A percentile compares a stretch with the other conserved stretches of the same genome.
Conservation (phyloP, 2,888 invertebrate genomes). For the Pristionchus entomophagus region DNA sequence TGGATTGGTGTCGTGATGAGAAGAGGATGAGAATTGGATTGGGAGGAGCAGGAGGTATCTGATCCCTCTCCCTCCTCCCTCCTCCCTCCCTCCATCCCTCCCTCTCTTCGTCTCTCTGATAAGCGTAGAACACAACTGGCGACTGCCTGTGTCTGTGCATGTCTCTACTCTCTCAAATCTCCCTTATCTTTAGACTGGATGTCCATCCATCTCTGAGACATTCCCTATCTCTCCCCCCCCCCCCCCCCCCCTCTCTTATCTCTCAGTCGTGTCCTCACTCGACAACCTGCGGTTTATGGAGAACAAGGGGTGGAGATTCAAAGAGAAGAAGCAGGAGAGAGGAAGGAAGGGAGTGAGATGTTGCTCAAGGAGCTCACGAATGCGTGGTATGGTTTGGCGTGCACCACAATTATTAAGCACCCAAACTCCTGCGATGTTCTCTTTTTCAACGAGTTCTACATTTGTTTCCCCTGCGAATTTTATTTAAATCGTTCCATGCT, state of each 20-base stretch:
- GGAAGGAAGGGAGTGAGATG: background rate
- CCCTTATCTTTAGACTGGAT: background rate
- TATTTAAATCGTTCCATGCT: too few relatives aligned
- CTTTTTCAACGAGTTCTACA: too few relatives aligned
- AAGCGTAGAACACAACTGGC: slow-evolving; percentile 47
- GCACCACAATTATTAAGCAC: too few relatives aligned
- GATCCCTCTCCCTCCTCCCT: background rate
- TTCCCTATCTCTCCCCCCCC: too few relatives aligned
- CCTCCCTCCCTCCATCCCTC: too few relatives aligned
- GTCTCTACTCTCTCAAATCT: slow-evolving; percentile 1
- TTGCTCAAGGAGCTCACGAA: background rate
- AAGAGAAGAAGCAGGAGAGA: background rate
- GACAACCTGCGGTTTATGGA: slow-evolving; percentile 3
- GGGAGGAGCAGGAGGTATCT: slow-evolving; percentile 33
- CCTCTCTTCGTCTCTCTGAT: slow-evolving; percentile 32
- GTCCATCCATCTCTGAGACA: background rate
- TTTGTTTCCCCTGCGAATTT: too few relatives aligned
- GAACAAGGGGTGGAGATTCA: slow-evolving; percentile 42
- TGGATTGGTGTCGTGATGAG: slow-evolving; percentile 12
- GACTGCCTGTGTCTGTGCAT: slow-evolving; percentile 8
- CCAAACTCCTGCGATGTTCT: too few relatives aligned
- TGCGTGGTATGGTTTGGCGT: too few relatives aligned
- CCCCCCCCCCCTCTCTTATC: background rate
- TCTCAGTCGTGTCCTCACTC: slow-evolving; percentile 21
- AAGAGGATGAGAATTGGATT: background rate